These are phyloP conservation scores for Spinus pinus DNA, from an alignment of 2,797 vertebrate species.

Conservation along the genomic window DNA sequence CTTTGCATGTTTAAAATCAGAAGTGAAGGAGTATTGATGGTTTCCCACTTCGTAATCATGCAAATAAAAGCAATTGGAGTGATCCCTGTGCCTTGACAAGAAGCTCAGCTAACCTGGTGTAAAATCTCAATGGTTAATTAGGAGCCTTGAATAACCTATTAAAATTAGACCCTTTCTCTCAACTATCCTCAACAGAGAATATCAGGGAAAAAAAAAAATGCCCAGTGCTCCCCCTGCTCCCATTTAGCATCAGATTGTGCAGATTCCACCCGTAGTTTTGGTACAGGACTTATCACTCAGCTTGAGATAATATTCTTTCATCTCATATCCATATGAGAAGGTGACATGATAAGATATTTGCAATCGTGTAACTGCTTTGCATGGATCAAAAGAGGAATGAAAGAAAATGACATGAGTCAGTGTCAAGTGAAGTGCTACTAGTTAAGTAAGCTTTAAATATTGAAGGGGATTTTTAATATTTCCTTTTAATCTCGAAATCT, in stretches of 20 bases:
- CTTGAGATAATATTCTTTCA: conserved; percentile 75
- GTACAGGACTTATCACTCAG: conserved; percentile 58
- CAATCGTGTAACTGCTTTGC: conserved; percentile 78
- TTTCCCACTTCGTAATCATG: neutral
- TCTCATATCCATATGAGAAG: conserved; percentile 71
- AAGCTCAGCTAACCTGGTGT: neutral
- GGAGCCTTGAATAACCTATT: neutral
- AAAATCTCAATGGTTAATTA: conserved; percentile 41
- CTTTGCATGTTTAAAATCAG: conserved; percentile 28
- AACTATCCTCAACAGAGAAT: neutral
- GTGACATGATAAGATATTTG: conserved; percentile 78
- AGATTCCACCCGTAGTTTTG: conserved; percentile 55
- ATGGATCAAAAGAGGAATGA: conserved; percentile 82
- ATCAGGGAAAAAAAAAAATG: neutral
- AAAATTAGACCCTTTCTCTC: conserved; percentile 16
- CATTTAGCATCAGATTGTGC: conserved; percentile 35
- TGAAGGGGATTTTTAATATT: conserved; percentile 82
- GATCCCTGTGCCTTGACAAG: neutral
- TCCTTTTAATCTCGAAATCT: conserved; percentile 82
- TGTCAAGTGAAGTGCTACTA: conserved; percentile 76
- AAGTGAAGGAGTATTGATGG: neutral
- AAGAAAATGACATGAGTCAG: conserved; percentile 76
- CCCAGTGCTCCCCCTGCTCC: neutral
- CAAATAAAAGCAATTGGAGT: conserved; percentile 26
- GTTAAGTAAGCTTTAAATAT: conserved; percentile 84